phyloP scores from a whole-genome alignment of 2,888 invertebrate genomes.

The Heliconius cydno region DNA sequence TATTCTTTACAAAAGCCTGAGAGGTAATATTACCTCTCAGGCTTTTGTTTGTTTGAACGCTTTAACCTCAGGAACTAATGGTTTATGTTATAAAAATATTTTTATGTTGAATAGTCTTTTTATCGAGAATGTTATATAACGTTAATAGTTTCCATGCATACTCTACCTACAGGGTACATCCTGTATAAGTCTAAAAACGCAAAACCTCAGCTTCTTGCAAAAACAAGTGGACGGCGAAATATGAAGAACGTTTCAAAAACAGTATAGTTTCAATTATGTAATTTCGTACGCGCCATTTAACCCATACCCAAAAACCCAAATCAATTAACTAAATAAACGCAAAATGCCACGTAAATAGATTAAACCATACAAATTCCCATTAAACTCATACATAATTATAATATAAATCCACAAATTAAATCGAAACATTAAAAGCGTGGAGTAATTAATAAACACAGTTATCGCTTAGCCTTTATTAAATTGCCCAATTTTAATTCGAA shows the following conservation, averaged over 20 bases:
- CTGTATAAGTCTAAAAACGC: too few relatives aligned
- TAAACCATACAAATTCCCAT: neutral
- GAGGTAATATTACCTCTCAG: too few relatives aligned
- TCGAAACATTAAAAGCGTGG: conserved; percentile 17
- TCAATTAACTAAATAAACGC: neutral
- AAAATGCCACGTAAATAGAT: neutral
- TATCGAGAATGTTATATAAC: too few relatives aligned
- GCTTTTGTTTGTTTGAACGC: neutral
- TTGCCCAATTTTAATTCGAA: conserved; percentile 30
- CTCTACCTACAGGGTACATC: too few relatives aligned
- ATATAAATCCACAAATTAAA: conserved; percentile 15
- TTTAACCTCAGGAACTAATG: neutral
- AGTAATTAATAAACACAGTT: conserved; percentile 30
- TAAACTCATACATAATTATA: neutral
- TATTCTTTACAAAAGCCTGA: too few relatives aligned
- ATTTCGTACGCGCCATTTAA: too few relatives aligned
- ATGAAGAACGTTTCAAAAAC: too few relatives aligned
- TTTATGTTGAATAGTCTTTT: too few relatives aligned
- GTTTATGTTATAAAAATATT: neutral
- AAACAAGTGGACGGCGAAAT: too few relatives aligned
- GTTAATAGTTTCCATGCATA: too few relatives aligned
- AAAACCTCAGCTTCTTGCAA: too few relatives aligned
- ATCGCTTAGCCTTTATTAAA: conserved; percentile 27
- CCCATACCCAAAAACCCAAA: neutral
- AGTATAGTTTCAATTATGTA: too few relatives aligned